These are phyloP conservation scores for Paramormyrops hopkinsi DNA, from an alignment of 2,797 vertebrate genomes.

Conservation along the genomic window DNA sequence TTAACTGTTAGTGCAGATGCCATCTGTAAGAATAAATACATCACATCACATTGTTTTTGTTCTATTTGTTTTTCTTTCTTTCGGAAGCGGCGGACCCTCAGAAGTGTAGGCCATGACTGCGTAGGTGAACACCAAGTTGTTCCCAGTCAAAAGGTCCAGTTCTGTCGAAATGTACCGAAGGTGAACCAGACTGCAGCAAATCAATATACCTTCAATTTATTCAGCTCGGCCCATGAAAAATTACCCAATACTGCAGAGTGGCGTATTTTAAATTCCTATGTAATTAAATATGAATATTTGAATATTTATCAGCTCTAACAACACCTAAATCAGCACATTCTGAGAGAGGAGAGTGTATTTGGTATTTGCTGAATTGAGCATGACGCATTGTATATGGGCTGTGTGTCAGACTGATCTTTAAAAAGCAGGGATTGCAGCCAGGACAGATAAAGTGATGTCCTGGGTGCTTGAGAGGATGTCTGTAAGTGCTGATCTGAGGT, in stretches of 20 bases:
- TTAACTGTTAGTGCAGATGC: not conserved
- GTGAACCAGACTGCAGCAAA: not conserved
- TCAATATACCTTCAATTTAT: not conserved
- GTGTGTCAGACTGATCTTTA: not conserved
- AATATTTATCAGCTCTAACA: not conserved
- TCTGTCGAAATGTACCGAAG: not conserved
- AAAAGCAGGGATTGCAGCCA: not conserved
- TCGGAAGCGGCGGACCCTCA: not conserved
- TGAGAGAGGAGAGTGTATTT: not conserved
- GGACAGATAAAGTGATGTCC: not conserved
- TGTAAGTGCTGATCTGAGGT: not conserved
- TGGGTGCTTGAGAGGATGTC: not conserved
- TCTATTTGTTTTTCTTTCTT: not conserved
- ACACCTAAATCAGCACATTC: conserved; percentile 18
- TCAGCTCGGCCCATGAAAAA: not conserved
- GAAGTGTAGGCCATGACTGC: not conserved
- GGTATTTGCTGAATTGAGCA: not conserved
- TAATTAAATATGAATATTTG: conserved; percentile 7
- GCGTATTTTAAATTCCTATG: not conserved
- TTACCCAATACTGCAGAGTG: not conserved
- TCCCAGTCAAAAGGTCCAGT: not conserved
- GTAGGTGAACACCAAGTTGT: not conserved
- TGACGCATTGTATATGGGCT: not conserved
- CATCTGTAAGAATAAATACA: not conserved
- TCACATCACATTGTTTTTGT: not conserved